Conservation (phyloP, 2,797 vertebrate genomes). For the Allobates femoralis region DNA sequence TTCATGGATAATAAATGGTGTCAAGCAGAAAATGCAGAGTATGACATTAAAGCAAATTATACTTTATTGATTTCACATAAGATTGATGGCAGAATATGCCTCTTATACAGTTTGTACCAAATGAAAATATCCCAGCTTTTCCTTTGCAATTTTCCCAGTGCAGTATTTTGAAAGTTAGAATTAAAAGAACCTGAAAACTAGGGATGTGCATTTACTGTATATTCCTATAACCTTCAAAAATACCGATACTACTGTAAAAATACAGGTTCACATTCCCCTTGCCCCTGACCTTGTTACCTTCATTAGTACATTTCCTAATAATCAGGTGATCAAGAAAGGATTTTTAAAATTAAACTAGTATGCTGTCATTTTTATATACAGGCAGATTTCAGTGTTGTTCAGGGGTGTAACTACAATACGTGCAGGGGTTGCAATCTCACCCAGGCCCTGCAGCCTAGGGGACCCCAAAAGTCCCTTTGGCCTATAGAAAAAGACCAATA, state of each 20-base stretch:
- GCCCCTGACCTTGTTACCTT: neutral
- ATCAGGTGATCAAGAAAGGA: neutral
- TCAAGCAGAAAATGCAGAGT: slow-evolving; percentile 60
- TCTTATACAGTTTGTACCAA: slow-evolving; percentile 33
- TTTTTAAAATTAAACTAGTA: neutral
- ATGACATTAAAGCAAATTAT: slow-evolving; percentile 63
- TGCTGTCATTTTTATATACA: too few relatives aligned
- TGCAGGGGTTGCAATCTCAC: too few relatives aligned
- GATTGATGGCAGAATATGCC: slow-evolving; percentile 48
- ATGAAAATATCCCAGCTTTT: slow-evolving; percentile 33
- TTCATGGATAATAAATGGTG: slow-evolving; percentile 63
- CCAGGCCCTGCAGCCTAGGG: too few relatives aligned
- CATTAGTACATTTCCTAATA: neutral
- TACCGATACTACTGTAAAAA: neutral
- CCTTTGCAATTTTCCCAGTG: neutral
- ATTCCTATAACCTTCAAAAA: slow-evolving; percentile 9
- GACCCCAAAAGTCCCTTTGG: too few relatives aligned
- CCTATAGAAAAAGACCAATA: too few relatives aligned
- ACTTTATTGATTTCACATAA: slow-evolving; percentile 63
- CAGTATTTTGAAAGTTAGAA: slow-evolving; percentile 19
- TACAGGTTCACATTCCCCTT: neutral
- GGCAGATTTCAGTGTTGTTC: too few relatives aligned
- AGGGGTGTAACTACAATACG: too few relatives aligned
- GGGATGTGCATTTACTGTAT: neutral
- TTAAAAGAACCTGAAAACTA: neutral